A percentile compares a stretch with the other conserved stretches of the same genome.
These are phyloP conservation scores for Sinocyclocheilus anshuiensis DNA, from an alignment of 2,113 vertebrate species.

Conservation along the genomic window DNA sequence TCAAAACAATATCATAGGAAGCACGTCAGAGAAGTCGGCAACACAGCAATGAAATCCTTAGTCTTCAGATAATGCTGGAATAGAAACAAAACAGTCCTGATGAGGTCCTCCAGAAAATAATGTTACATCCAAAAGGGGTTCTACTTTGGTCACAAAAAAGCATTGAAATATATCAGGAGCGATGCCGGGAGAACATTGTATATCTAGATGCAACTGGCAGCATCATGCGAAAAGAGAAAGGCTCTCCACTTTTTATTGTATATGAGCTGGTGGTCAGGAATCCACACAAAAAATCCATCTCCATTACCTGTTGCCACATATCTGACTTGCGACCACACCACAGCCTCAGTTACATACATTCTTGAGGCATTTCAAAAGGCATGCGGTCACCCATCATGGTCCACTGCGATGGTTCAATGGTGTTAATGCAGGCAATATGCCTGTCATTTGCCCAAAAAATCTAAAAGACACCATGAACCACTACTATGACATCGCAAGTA, in stretches of 20 bases:
- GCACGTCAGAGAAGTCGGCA: not conserved
- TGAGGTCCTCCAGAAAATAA: not conserved
- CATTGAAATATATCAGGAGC: not conserved
- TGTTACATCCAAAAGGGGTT: not conserved
- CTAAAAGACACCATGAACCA: too few species aligned
- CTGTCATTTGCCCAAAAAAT: too few species aligned
- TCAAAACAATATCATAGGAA: not conserved
- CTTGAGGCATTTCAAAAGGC: not conserved
- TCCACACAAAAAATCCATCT: too few species aligned
- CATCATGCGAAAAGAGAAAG: not conserved
- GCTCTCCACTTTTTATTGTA: not conserved
- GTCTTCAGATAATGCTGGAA: not conserved
- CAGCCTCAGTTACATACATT: too few species aligned
- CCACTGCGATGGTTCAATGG: constrained; percentile 27
- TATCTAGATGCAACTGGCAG: not conserved
- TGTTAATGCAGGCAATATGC: constrained; percentile 39
- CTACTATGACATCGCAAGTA: too few species aligned
- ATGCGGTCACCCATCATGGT: constrained; percentile 18
- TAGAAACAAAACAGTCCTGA: not conserved
- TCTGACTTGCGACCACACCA: too few species aligned
- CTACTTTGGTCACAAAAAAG: not conserved
- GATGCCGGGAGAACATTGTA: not conserved
- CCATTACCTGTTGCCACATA: not conserved
- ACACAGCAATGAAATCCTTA: not conserved
- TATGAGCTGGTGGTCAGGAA: constrained; percentile 12